Evolutionary conservation across 2,888 invertebrate species (phyloP), one percentile per base, ranked within the genome.

Genomic region (Ichneumon xanthorius): DNA sequence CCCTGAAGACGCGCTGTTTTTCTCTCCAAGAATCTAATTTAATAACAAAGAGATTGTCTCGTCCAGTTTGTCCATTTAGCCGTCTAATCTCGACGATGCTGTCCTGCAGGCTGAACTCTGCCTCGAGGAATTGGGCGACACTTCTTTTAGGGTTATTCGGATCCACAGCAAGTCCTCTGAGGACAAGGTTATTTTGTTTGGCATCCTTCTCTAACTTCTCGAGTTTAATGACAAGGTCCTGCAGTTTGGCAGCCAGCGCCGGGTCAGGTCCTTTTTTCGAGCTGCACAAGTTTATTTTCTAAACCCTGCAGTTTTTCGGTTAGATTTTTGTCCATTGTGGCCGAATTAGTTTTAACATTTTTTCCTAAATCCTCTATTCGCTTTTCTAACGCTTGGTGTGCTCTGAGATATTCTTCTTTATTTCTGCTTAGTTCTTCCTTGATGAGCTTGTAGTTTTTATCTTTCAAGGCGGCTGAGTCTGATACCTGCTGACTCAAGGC

Each of bases 141-240:
- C 22, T 22, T 22, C 1, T 22, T 22, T 22, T 22, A 22, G 22
- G 22, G 22, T 22, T 22, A 22, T 22, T 22, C 72, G 53, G 30
- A 14, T 72, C 72, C 11, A 72, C 53, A 1, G 53, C 30, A 14
- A 72, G 72, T 50, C 72, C 72, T 0, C 70, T 40, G 1, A 72
- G 0, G 16, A 72, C 53, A 5, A 72, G 9, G 19, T 72, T 72
- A 30, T 72, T 72, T 72, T 22, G 30, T 30, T 72, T 72, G 30
- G 72, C 72, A 22, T 72, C 72, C 30, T 53, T 72, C 50, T 72
- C 72, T 72, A 53, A 53, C 30, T 72, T 72, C 4, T 72, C 72
- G 14, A 72, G 16, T 53, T 72, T 72, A 53, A 26, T 53, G 19
- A 26, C 53, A 30, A 72, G 72, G 50, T 72, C 72, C 30, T 72